These are phyloP conservation scores for Heteromormyrus szaboi DNA, from an alignment of 2,797 vertebrate genomes.

Conservation along the genomic window DNA sequence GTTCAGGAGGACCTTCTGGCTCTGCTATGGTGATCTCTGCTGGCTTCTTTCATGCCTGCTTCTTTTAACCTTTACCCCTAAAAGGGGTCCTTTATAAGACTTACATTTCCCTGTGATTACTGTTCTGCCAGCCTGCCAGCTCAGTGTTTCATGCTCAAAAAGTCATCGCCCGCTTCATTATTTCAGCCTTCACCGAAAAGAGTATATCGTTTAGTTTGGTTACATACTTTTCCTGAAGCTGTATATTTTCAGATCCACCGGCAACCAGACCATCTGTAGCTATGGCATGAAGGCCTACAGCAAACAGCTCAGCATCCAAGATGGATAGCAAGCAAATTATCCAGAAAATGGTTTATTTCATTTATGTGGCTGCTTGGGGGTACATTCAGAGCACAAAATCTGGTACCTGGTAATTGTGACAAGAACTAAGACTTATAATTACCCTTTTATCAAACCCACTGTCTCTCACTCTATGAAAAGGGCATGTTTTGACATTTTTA, in stretches of 20 bases:
- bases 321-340: neutral
- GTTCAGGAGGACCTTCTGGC: conserved; percentile 35
- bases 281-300: neutral
- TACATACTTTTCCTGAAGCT: neutral
- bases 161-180: neutral
- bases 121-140: neutral
- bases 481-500: neutral
- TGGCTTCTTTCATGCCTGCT: neutral
- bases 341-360: neutral
- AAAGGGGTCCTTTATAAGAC: neutral
- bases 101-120: neutral
- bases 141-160: neutral
- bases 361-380: neutral
- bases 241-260: neutral
- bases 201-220: neutral
- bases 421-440: neutral
- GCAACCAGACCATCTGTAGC: neutral
- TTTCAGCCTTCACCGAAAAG: neutral
- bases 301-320: neutral
- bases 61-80: neutral
- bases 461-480: neutral
- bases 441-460: neutral
- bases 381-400: neutral
- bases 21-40: conserved; percentile 23
- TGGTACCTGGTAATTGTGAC: neutral